Evolutionary conservation across 2,113 vertebrate species (phyloP), one percentile per base, ranked within the genome.

Genomic region (Lucifuga dentata): DNA sequence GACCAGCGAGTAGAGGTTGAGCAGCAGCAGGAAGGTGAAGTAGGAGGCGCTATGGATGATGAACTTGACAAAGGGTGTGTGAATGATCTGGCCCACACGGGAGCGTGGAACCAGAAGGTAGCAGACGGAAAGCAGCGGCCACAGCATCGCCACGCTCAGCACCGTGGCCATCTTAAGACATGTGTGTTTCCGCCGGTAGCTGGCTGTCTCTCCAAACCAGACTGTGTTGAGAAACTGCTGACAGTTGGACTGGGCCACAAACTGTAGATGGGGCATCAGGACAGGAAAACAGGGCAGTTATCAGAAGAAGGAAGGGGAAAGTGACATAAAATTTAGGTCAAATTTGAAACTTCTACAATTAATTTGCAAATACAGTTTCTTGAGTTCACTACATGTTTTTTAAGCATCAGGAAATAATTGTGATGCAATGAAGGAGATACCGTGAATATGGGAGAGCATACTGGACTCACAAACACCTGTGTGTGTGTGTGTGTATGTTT

Each of bases 211-310:
- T 46, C 98, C 98, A 10, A 98, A 99, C 98, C 98, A 99, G 52
- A 99, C 97, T 0, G 97, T 99, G 91, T 99, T 99, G 51, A 99
- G 94, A 81, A 99, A 99, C 92, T 99, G 97, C 83, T 99, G 98
- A 87, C 98, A 99, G 91, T 99, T 99, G 61, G 97, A 98, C 86
- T 99, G 98, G 49, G 98, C 94, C 78, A 99, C 98, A 77, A 99
- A 99, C 98, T 99, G 90, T 53, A 62, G 65, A 41, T 5, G 26
- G 26, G 26, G 26, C 26, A 29, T 3, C 3, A 29, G 26, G 26
- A 29, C 26, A 29, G 7, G 7, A 7, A 29, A 3, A 29, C 26
- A 29, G 7, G 26, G 26, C n/a, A 32, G 41, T 5, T n/a, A n/a
- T n/a, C n/a, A 80, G 15, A 83, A 1, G 52, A 67, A 5, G 44